A percentile compares a stretch with the other conserved stretches of the same genome.
These are phyloP conservation scores for Bursaphelenchus okinawaensis DNA, from an alignment of 2,888 invertebrate genomes.

Conservation along the genomic window DNA sequence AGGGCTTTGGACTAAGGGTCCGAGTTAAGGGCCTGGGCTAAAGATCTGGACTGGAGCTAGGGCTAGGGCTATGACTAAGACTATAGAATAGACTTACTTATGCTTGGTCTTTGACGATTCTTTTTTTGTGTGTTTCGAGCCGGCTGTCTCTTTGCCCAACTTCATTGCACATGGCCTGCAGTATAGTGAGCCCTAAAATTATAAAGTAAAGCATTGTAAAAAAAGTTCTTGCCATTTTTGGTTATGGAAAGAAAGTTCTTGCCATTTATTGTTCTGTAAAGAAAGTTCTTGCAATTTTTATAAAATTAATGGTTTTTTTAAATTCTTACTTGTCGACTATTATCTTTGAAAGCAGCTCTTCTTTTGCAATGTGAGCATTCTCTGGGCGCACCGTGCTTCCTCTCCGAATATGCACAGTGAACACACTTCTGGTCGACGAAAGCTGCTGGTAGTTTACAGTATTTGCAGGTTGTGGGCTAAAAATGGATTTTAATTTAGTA, in stretches of 20 bases:
- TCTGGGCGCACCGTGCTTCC: slow-evolving; percentile 41
- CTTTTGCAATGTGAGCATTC: slow-evolving; percentile 41
- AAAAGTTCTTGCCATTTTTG: slow-evolving; percentile 30
- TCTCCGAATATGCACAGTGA: slow-evolving; percentile 42
- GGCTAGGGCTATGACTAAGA: too few species aligned
- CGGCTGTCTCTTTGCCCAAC: neutral
- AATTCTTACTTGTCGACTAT: slow-evolving; percentile 21
- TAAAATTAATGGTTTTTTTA: too few species aligned
- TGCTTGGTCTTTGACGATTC: too few species aligned
- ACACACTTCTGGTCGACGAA: slow-evolving; percentile 47
- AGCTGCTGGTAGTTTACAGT: slow-evolving; percentile 48
- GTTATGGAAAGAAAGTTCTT: too few species aligned
- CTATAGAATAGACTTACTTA: too few species aligned
- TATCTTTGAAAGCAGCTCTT: slow-evolving; percentile 38
- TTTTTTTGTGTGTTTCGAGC: neutral
- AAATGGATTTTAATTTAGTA: slow-evolving; percentile 15
- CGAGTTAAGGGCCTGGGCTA: too few species aligned
- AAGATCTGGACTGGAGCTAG: too few species aligned
- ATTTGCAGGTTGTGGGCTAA: slow-evolving; percentile 43
- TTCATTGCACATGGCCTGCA: neutral
- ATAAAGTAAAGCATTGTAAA: neutral
- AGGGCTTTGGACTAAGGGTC: too few species aligned
- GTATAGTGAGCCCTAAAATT: neutral
- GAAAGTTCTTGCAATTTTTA: too few species aligned
- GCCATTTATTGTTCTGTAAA: too few species aligned